Evolutionary conservation across 2,797 vertebrate species (phyloP), one percentile per base, ranked within the genome.

Genomic region (Neosalanx taihuensis): DNA sequence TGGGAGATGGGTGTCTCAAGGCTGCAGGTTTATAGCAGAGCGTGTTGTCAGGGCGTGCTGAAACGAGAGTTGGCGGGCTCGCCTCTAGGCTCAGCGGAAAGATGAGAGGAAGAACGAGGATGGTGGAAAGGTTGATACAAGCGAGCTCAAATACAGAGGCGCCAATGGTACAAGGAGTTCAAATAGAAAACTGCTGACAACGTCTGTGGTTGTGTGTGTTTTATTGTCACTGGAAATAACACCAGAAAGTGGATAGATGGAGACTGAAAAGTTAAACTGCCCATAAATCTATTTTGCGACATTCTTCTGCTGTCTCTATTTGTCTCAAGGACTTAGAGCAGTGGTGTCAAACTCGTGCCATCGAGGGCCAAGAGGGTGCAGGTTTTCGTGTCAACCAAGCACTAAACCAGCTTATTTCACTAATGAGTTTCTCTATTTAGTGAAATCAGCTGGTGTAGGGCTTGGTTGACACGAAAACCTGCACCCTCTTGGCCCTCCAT

Each of bases 11-110:
- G 33, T 49, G 57, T 77, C 67, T 79, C 10, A 56, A 72, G 57
- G 70, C 51, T 29, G 17, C 7, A 10, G 66, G 71, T 49, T 33
- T 72, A 31, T 20, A 46, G 69, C 41, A 79, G 69, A 65, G 72
- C 23, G 35, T 68, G 68, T 66, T 73, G 79, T 41, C 69, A 79
- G 17, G 80, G 86, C 89, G 83, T 84, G 89, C 82, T 73, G 79
- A 82, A 79, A 79, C 83, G 88, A 60, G 62, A 79, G 67, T 80
- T 41, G 76, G 72, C 67, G 70, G 72, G 59, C 79, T 74, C 69
- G 83, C 87, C 84, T 78, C 46, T 35, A 81, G 67, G 76, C 70
- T 74, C 59, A 35, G 30, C 18, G 62, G 49, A 23, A 18, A 65
- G 71, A 70, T 53, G 41, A 67, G 62, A 35, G 58, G 29, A 57